Conservation (phyloP, 2,888 invertebrate genomes). For the Nomada fabriciana region DNA sequence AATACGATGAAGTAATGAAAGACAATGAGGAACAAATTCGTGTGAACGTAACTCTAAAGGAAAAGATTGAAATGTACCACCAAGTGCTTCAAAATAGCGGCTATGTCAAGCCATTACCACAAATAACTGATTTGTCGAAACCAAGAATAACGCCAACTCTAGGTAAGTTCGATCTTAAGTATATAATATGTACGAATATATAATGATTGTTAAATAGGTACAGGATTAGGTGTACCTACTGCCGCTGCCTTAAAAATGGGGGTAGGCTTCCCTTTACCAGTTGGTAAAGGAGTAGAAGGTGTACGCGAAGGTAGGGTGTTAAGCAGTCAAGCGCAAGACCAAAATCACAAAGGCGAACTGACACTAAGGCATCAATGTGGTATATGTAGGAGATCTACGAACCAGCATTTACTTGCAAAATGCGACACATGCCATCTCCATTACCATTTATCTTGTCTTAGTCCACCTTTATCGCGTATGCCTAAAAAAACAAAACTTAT, state of each 20-base stretch:
- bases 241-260: conserved; percentile 95
- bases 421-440: conserved; percentile 97
- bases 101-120: conserved; percentile 80
- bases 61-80: conserved; percentile 84
- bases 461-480: conserved; percentile 96
- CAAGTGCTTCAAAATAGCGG: conserved; percentile 78
- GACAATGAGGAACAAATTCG: conserved; percentile 88
- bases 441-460: conserved; percentile 97
- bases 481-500: conserved; percentile 98
- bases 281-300: conserved; percentile 89
- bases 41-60: conserved; percentile 87
- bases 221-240: conserved; percentile 90
- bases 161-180: conserved; percentile 69
- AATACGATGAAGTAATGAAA: conserved; percentile 92
- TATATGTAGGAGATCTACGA: conserved; percentile 93
- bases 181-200: conserved; percentile 3
- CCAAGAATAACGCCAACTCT: conserved; percentile 78
- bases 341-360: conserved; percentile 82
- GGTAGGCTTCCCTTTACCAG: conserved; percentile 91
- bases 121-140: conserved; percentile 77
- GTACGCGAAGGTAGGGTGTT: conserved; percentile 88
- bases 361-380: conserved; percentile 92
- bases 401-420: conserved; percentile 96
- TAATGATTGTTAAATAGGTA: conserved; percentile 65
- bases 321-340: conserved; percentile 83